Conservation (phyloP, 1,140 invertebrate genomes). For the Pomacea maculata region DNA sequence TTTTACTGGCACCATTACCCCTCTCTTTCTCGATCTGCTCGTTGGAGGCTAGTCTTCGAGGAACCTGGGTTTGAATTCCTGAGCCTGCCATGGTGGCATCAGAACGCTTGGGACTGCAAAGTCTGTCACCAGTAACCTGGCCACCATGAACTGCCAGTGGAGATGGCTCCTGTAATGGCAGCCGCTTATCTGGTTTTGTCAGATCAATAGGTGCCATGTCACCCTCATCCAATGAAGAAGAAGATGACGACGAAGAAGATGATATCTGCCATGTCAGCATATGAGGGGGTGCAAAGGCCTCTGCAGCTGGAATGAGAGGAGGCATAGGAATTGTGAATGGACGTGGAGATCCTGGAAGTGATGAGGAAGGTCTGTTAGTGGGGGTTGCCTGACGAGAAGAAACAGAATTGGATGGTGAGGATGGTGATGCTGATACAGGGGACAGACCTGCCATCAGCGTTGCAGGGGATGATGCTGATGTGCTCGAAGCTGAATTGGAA, state of each 20-base stretch:
- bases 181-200: neutral
- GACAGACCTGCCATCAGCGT: neutral
- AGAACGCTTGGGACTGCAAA: too few relatives aligned
- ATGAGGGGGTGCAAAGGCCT: neutral
- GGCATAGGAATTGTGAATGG: neutral
- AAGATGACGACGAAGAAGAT: neutral
- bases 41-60: too few relatives aligned
- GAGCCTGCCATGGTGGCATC: too few relatives aligned
- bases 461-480: neutral
- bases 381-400: neutral
- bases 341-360: constrained; percentile 1
- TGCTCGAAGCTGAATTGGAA: neutral
- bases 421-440: neutral
- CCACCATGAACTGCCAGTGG: too few relatives aligned
- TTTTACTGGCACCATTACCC: too few relatives aligned
- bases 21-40: too few relatives aligned
- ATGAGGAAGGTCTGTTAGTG: neutral
- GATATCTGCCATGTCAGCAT: neutral
- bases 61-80: too few relatives aligned
- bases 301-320: neutral
- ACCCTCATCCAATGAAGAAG: neutral
- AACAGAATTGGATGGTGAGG: too few relatives aligned
- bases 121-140: too few relatives aligned
- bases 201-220: neutral
- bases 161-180: neutral